Percentiles rank a stretch among this genome's conserved stretches.
These are phyloP conservation scores for Cylloceria caligata DNA, from an alignment of 2,888 invertebrate species.

Conservation along the genomic window DNA sequence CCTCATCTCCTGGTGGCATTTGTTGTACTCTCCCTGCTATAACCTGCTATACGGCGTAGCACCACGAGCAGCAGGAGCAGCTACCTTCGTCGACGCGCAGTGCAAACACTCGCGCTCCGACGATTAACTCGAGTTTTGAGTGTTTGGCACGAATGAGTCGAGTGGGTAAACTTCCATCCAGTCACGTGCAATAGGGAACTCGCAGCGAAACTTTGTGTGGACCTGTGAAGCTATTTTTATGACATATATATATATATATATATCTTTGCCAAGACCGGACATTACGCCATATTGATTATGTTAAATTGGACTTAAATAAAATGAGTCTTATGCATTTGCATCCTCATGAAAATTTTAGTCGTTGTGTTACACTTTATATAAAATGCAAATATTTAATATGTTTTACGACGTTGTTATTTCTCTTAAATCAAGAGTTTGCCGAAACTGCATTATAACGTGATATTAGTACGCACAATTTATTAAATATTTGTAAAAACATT, in stretches of 20 bases:
- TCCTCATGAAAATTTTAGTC: too few relatives aligned
- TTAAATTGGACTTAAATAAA: neutral
- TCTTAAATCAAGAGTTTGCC: too few relatives aligned
- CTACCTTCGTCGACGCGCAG: constrained; percentile 61
- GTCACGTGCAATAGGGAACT: constrained; percentile 70
- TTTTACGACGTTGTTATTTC: too few relatives aligned
- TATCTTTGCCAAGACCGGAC: constrained; percentile 20
- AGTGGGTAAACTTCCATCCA: constrained; percentile 77
- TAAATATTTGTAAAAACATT: too few relatives aligned
- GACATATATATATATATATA: neutral
- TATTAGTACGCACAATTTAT: too few relatives aligned
- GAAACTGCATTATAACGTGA: too few relatives aligned
- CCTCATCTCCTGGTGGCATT: constrained; percentile 57
- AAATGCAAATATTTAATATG: too few relatives aligned
- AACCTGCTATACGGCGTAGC: neutral
- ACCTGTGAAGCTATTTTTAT: constrained; percentile 63
- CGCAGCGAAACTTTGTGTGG: constrained; percentile 67
- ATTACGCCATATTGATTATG: neutral
- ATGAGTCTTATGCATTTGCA: too few relatives aligned
- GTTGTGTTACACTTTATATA: neutral
- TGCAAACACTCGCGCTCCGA: constrained; percentile 76
- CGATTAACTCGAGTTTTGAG: constrained; percentile 81
- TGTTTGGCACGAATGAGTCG: constrained; percentile 76
- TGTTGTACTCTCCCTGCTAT: constrained; percentile 10
- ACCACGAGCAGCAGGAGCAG: constrained; percentile 24